phyloP scores from a whole-genome alignment of 2,113 vertebrate genomes.

The Pitta sordida region DNA sequence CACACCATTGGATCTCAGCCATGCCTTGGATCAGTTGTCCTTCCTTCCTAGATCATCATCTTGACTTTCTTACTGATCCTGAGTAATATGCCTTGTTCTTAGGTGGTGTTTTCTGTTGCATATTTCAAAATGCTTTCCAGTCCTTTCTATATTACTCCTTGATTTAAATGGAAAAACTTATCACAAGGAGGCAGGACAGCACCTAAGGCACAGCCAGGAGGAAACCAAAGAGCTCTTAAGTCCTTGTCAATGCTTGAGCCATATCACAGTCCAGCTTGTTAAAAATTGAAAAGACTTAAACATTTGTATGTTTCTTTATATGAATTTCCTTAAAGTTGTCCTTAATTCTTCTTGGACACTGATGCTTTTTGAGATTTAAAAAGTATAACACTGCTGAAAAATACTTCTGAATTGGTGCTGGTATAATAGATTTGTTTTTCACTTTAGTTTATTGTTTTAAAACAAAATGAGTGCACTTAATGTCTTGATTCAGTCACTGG shows the following conservation, averaged over 20 bases:
- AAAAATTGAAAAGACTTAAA: neutral
- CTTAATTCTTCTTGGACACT: neutral
- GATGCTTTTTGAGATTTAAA: neutral
- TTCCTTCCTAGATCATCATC: neutral
- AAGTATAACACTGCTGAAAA: neutral
- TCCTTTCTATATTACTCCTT: neutral
- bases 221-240: neutral
- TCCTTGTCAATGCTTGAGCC: accelerated
- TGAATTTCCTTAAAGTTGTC: neutral
- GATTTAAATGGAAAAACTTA: neutral
- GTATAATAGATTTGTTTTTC: neutral
- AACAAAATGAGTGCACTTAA: neutral
- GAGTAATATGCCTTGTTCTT: neutral
- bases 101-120: neutral
- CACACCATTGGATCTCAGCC: neutral
- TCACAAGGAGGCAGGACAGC: neutral
- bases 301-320: neutral
- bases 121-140: neutral
- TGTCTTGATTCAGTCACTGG: neutral
- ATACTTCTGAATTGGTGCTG: neutral
- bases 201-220: neutral
- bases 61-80: neutral
- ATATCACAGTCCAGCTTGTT: neutral
- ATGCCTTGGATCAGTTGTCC: neutral
- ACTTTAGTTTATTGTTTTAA: neutral